Conservation (phyloP, 2,113 vertebrate species). For the Riparia riparia region DNA sequence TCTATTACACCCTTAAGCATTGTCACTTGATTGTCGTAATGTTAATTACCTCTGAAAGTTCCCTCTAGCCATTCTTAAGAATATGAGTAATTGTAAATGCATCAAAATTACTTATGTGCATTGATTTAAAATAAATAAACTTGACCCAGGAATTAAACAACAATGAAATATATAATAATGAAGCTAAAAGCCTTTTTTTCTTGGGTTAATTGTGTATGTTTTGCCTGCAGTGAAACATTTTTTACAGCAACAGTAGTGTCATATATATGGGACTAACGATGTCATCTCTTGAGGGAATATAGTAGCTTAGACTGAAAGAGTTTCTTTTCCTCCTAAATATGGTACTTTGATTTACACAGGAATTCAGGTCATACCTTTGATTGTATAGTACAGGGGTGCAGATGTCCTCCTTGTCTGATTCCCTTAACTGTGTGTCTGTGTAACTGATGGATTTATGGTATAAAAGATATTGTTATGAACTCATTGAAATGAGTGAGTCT, state of each 20-base stretch:
- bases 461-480: not conserved
- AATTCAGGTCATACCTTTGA: not conserved
- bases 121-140: slow-evolving; percentile 35
- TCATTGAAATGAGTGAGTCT: not conserved
- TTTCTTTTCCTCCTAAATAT: not conserved
- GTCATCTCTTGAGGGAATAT: not conserved
- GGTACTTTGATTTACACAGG: not conserved
- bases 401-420: not conserved
- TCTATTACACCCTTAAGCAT: not conserved
- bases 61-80: not conserved
- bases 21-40: not conserved
- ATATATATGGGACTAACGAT: not conserved
- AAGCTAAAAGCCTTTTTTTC: not conserved
- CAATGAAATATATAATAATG: not conserved
- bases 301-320: not conserved
- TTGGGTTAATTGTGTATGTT: not conserved
- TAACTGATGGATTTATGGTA: not conserved
- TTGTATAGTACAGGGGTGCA: not conserved
- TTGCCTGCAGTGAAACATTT: not conserved
- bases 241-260: not conserved
- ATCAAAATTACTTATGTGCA: not conserved
- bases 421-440: not conserved
- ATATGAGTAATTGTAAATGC: slow-evolving; percentile 5
- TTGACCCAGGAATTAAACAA: slow-evolving; percentile 24
- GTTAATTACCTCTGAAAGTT: slow-evolving; percentile 5